Conservation (phyloP, 2,113 vertebrate genomes). For the Zeus faber region DNA sequence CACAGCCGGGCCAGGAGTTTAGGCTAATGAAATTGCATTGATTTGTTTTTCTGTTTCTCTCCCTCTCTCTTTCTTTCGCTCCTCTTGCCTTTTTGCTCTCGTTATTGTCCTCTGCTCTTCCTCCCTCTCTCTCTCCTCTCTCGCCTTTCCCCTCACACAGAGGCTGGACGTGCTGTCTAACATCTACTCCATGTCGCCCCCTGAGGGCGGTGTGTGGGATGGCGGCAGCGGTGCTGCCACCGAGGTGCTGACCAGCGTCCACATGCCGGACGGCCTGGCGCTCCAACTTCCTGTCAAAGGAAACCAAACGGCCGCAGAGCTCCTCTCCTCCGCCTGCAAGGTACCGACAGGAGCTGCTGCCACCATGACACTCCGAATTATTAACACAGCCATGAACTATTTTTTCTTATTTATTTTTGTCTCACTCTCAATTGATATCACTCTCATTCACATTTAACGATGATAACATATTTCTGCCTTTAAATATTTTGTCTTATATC, state of each 20-base stretch:
- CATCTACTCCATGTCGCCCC: conserved; percentile 75
- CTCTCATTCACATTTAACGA: no score
- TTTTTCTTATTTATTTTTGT: not conserved
- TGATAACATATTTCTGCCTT: no score
- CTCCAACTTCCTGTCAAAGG: conserved; percentile 78
- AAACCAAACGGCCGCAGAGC: conserved; percentile 82
- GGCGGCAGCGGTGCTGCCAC: conserved; percentile 29
- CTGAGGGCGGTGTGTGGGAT: conserved; percentile 77
- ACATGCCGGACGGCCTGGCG: conserved; percentile 81
- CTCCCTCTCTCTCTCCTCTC: not conserved
- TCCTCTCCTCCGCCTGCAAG: conserved; percentile 87
- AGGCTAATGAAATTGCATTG: conserved; percentile 65
- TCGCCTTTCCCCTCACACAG: conserved; percentile 32
- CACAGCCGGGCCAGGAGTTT: conserved; percentile 54
- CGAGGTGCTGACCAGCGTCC: conserved; percentile 73
- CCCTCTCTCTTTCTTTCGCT: not conserved
- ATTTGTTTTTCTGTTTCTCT: conserved; percentile 42
- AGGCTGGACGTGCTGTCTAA: conserved; percentile 78
- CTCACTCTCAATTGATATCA: no score
- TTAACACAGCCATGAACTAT: not conserved
- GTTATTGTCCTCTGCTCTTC: not conserved
- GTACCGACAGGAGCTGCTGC: no score
- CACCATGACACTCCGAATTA: no score
- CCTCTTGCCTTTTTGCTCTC: not conserved
- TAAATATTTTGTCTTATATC: no score